Conservation (phyloP, 2,888 invertebrate genomes). For the Conistra vaccinii region DNA sequence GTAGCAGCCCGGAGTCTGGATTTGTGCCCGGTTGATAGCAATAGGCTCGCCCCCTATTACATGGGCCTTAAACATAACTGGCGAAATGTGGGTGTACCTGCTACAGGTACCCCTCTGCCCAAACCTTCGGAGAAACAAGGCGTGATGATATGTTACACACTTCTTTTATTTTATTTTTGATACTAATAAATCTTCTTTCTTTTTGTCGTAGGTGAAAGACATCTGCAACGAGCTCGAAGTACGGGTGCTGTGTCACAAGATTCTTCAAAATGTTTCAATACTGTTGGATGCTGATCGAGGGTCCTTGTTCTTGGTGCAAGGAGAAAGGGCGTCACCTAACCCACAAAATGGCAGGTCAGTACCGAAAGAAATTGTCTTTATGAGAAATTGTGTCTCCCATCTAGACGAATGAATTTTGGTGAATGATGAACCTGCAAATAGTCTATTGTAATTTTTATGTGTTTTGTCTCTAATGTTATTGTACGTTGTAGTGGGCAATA, state of each 20-base stretch:
- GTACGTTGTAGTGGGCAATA: not conserved
- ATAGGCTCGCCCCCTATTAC: too few species aligned
- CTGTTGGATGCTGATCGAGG: constrained; percentile 97
- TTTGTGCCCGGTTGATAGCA: too few species aligned
- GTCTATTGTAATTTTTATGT: not conserved
- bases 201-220: constrained; percentile 94
- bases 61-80: too few species aligned
- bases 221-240: constrained; percentile 99
- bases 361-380: not conserved
- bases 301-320: constrained; percentile 97
- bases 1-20: too few species aligned
- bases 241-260: constrained; percentile 98
- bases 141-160: too few species aligned
- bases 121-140: too few species aligned
- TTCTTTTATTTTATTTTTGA: not conserved
- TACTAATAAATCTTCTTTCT: constrained; percentile 10
- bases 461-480: constrained; percentile 1
- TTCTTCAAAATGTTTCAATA: constrained; percentile 98
- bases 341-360: constrained; percentile 88
- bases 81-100: too few species aligned
- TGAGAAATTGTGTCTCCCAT: not conserved
- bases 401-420: not conserved
- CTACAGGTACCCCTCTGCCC: too few species aligned
- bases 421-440: not conserved
- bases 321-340: constrained; percentile 84